Evolutionary conservation across 2,797 vertebrate genomes (phyloP).

Genomic region (Hippopotamyrus pictus): DNA sequence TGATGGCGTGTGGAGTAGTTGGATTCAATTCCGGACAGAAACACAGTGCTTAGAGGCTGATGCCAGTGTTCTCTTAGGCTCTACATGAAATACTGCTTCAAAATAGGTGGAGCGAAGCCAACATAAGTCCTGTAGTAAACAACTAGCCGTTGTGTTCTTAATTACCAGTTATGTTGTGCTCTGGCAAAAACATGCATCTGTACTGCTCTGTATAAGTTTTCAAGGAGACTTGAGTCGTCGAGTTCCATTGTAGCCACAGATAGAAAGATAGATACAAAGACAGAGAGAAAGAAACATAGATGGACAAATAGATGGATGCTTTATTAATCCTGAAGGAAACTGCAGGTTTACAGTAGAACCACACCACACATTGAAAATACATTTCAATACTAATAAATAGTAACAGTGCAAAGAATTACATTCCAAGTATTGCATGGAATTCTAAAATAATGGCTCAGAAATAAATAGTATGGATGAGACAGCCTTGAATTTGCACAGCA

Average conservation of each 20-base stretch:
- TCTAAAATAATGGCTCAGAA: not conserved
- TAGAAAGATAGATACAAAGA: not conserved
- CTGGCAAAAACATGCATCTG: conserved; percentile 25
- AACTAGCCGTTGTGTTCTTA: conserved; percentile 31
- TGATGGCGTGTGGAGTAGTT: not conserved
- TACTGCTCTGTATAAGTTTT: conserved; percentile 18
- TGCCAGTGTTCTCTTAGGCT: conserved; percentile 10
- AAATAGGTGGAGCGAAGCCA: conserved; percentile 25
- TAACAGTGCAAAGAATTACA: not conserved
- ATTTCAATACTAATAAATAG: not conserved
- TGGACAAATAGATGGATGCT: not conserved
- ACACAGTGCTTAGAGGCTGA: not conserved
- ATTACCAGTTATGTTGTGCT: conserved; percentile 25
- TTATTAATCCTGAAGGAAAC: not conserved
- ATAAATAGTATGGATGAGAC: not conserved
- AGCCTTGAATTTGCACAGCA: not conserved
- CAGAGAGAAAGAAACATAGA: not conserved
- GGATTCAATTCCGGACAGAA: not conserved
- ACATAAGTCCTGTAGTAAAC: conserved; percentile 26
- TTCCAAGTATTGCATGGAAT: not conserved
- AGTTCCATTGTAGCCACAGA: not conserved
- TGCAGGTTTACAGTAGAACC: not conserved
- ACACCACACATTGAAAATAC: not conserved
- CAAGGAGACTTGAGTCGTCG: not conserved
- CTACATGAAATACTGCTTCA: conserved; percentile 20